Base-by-base conservation (phyloP, 2,888 invertebrate species). In the Onthophagus sagittarius region DNA sequence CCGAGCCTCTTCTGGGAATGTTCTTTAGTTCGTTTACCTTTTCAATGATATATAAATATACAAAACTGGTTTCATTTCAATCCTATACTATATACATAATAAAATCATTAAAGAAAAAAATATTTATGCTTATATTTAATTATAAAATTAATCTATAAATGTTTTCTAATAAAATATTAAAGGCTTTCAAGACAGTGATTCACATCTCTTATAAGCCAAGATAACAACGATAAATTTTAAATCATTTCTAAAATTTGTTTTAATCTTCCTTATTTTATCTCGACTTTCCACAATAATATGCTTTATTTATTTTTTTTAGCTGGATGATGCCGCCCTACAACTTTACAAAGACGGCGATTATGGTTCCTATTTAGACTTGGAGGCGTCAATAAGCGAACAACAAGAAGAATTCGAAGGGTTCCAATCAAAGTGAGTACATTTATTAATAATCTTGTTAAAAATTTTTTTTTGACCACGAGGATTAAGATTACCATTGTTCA, bases 301-400 rank as follows among this genome's bases (percentile, higher is more conserved):
- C 72, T 72, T 72, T 15, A 32, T 73, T 75, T 77, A 77, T 78
- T 79, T 77, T 83, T 92, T 92, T 33, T 90, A 99, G 99, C 89
- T 98, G 87, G 98, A 98, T 85, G 99, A 99, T 88, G 96, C 97
- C 76, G 96, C 98, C 32, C 90, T 99, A 77, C 99, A 99, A 88
- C 91, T 99, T 77, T 99, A 98, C 87, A 95, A 94, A 87, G 96
- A 97, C 87, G 97, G 97, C 75, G 99, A 99, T 87, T 97, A 96
- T 86, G 97, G 98, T 71, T 93, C 96, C 73, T 99, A 99, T 87
- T 89, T 99, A 87, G 99, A 99, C 87, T 89, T 98, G 86, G 99
- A 99, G 85, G 94, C 97, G 72, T 96, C 98, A 75, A 91, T 99
- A 81, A 94, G 94, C 81, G 99, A 99, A 85, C 99, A 99, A 85